phyloP scores from a whole-genome alignment of 2,797 vertebrate species.

The Amblyraja radiata region DNA sequence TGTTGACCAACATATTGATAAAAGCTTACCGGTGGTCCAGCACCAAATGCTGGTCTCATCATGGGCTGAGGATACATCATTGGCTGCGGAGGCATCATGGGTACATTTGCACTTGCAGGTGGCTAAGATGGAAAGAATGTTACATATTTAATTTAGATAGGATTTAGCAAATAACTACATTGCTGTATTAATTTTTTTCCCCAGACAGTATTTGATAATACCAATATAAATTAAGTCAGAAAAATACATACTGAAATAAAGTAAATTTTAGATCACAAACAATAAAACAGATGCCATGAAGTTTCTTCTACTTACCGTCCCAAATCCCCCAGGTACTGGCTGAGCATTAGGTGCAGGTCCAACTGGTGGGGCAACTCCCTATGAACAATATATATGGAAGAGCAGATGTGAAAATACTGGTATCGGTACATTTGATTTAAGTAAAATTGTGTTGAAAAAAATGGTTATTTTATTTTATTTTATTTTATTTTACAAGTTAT shows the following conservation, averaged over 20 bases:
- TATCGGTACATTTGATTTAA: not conserved
- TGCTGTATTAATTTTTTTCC: not conserved
- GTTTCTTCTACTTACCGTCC: constrained; percentile 71
- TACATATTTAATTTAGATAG: not conserved
- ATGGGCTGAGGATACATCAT: constrained; percentile 84
- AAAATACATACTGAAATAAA: not conserved
- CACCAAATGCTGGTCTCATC: constrained; percentile 85
- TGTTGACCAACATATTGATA: not conserved
- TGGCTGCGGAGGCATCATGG: constrained; percentile 80
- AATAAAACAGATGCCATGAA: not conserved
- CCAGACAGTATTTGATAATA: not conserved
- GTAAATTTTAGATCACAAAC: not conserved
- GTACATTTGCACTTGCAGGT: constrained; percentile 72
- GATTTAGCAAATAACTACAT: not conserved
- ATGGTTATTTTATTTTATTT: too few species aligned
- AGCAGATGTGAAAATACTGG: not conserved
- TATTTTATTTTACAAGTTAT: not conserved
- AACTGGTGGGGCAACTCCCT: constrained; percentile 53
- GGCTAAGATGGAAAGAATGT: constrained; percentile 55
- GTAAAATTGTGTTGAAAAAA: not conserved
- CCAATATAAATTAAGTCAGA: not conserved
- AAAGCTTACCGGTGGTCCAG: constrained; percentile 69
- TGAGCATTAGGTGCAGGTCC: constrained; percentile 50
- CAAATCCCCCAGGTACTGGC: constrained; percentile 67
- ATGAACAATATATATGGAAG: not conserved